These are phyloP conservation scores for Drosophila truncata DNA, from an alignment of 1,140 invertebrate genomes.

Conservation along the genomic window DNA sequence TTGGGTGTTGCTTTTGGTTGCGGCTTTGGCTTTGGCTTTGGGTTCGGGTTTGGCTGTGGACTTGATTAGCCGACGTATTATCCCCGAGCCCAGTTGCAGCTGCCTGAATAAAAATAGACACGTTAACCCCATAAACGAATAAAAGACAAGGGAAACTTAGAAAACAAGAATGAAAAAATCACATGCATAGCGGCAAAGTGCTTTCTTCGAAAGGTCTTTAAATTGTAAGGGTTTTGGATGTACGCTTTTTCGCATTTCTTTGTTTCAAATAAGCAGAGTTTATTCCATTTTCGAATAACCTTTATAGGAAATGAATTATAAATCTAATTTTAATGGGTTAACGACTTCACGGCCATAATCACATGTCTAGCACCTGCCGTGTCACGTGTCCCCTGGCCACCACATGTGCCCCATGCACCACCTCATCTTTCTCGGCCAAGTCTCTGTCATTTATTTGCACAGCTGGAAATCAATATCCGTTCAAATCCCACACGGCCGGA, in stretches of 20 bases:
- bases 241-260: too few species aligned
- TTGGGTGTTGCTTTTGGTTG: constrained; percentile 20
- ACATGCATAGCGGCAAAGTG: neutral
- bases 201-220: neutral
- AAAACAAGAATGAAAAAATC: neutral
- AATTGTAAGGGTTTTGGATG: neutral
- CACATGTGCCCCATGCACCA: constrained; percentile 15
- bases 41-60: constrained; percentile 11
- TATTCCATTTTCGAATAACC: neutral
- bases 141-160: neutral
- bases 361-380: constrained; percentile 44
- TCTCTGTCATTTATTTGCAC: constrained; percentile 39
- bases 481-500: constrained; percentile 25
- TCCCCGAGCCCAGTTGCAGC: constrained; percentile 42
- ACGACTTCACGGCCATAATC: constrained; percentile 9
- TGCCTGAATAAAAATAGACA: constrained; percentile 39
- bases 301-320: neutral
- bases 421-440: constrained; percentile 49
- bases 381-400: constrained; percentile 57
- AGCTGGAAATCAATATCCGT: constrained; percentile 71
- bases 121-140: constrained; percentile 21
- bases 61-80: constrained; percentile 53
- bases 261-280: neutral
- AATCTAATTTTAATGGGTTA: constrained; percentile 9
- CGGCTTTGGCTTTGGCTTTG: constrained; percentile 15